Conservation (phyloP, 2,888 invertebrate species). For the Lithophane leautieri region DNA sequence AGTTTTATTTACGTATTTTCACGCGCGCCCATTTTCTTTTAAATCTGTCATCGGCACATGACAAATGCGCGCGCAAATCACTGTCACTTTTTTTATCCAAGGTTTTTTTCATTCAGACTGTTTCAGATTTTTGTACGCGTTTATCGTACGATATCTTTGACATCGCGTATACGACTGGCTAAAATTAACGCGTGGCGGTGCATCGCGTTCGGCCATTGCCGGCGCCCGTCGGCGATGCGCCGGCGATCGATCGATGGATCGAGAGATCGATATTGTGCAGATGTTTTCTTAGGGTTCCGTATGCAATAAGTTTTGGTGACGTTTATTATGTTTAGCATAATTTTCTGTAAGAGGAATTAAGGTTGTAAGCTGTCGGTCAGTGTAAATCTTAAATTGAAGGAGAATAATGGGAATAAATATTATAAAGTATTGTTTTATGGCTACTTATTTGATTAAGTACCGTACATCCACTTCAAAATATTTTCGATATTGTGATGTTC, state of each 20-base stretch:
- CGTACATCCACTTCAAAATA: neutral
- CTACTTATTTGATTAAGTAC: neutral
- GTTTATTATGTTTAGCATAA: constrained; percentile 44
- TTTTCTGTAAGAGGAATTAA: constrained; percentile 19
- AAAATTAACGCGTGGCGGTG: constrained; percentile 83
- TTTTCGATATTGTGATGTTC: neutral
- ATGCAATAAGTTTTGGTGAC: constrained; percentile 45
- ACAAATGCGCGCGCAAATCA: constrained; percentile 59
- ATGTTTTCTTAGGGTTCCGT: constrained; percentile 72
- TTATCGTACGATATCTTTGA: constrained; percentile 80
- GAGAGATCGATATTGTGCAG: constrained; percentile 76
- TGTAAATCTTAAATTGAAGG: neutral
- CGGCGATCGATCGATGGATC: constrained; percentile 66
- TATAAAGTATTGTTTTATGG: neutral
- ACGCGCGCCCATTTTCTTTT: constrained; percentile 44
- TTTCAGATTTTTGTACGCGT: constrained; percentile 61
- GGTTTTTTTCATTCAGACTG: constrained; percentile 52
- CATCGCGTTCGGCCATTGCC: constrained; percentile 72
- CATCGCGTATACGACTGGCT: constrained; percentile 88
- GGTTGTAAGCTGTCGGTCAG: constrained; percentile 17
- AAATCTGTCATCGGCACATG: constrained; percentile 57
- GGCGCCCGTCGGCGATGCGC: constrained; percentile 60
- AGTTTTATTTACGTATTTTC: constrained; percentile 30
- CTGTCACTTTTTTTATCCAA: constrained; percentile 56
- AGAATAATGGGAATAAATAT: constrained; percentile 20